Base-by-base conservation (phyloP, 2,797 vertebrate species). In the Ceyx erithaca region DNA sequence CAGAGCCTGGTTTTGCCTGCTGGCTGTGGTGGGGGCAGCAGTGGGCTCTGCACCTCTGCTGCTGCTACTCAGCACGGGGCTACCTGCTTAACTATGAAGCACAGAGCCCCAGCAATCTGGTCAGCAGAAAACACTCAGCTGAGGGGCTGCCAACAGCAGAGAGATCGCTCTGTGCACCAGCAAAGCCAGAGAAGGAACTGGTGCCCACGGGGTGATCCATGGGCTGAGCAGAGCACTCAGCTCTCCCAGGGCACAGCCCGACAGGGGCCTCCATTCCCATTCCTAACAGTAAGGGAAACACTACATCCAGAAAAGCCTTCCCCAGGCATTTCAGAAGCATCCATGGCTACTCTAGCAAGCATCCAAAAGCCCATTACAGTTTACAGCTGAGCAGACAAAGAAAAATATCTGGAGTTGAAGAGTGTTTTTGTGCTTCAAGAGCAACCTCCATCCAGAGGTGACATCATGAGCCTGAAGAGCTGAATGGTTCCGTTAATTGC, bases 191-290 rank as follows among this genome's bases (percentile, higher is more conserved):
- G 87, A 70, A 63, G 55, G 49, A 71, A 62, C 10, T 30, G 3
- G 13, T 16, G 41, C 31, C 7, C 7, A 1, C 0, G 37, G 41
- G 35, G 66, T 6, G 77, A 86, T 15, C 18, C 58, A 0, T 0
- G 7, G 23, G 62, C 69, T 30, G 2, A 68, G 52, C 76, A 63
- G 23, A 59, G 22, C 18, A 40, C 51, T 68, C 33, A 3, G 3
- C 9, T 5, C 61, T 69, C 70, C 82, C 1, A 48, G 30, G 13
- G 46, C 46, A 46, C 19, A 46, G 46, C 25, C 16, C 0, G 0
- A 31, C 30, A 58, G 16, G 4, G 43, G 15, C 71, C 57, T 64
- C 23, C 45, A 30, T 4, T 61, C 55, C 45, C 69, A 4, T 7
- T 63, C 41, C 61, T 52, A 23, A 45, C 6, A 41, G 22, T 23